Conservation (phyloP, 2,797 vertebrate species). For the Myiothlypis coronata region DNA sequence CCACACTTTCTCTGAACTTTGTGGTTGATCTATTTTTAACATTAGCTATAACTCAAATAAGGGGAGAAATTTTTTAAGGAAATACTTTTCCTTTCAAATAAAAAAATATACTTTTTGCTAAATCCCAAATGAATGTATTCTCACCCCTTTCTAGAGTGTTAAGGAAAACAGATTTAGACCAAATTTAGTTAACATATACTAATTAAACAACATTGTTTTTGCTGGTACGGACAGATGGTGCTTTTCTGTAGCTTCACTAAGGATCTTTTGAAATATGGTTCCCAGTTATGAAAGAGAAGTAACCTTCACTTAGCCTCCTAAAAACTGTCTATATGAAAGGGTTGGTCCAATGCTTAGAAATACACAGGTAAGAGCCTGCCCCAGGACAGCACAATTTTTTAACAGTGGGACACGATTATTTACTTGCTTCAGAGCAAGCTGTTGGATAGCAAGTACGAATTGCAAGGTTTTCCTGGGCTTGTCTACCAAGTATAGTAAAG, state of each 20-base stretch:
- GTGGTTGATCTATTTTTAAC: not conserved
- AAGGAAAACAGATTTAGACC: not conserved
- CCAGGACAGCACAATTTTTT: not conserved
- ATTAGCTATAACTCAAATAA: not conserved
- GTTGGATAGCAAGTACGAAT: not conserved
- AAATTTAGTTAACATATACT: conserved; percentile 18
- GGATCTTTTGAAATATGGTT: conserved; percentile 32
- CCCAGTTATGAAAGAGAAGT: conserved; percentile 11
- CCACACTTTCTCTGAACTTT: not conserved
- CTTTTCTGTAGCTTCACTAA: conserved; percentile 32
- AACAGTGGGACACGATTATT: not conserved
- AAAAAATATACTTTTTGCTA: not conserved
- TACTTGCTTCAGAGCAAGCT: not conserved
- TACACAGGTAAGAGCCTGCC: not conserved
- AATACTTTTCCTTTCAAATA: not conserved
- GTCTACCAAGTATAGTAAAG: not conserved
- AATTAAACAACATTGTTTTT: conserved; percentile 21
- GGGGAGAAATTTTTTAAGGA: not conserved
- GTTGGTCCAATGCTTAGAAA: not conserved
- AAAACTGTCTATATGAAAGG: not conserved
- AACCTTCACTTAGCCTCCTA: not conserved
- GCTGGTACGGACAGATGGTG: conserved; percentile 41
- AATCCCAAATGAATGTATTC: not conserved
- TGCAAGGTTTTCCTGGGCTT: not conserved
- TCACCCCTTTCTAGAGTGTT: not conserved